Percentiles rank a stretch among this genome's conserved stretches.
phyloP scores from a whole-genome alignment of 2,113 vertebrate species.

The Alces alces region DNA sequence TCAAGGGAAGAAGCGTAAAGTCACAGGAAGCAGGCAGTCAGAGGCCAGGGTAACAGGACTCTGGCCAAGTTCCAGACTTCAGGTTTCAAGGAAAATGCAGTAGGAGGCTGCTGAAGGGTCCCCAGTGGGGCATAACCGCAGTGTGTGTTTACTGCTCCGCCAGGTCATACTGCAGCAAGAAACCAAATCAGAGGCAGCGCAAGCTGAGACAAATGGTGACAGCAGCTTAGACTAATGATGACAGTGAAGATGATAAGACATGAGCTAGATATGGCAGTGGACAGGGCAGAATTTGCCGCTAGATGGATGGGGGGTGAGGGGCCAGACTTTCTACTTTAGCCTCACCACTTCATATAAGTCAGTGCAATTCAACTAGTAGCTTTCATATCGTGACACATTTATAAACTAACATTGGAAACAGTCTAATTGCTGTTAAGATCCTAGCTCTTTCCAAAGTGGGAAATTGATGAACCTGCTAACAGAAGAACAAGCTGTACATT shows the following conservation, averaged over 20 bases:
- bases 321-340: neutral
- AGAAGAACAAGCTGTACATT: neutral
- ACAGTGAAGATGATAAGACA: neutral
- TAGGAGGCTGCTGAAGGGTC: neutral
- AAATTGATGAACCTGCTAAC: neutral
- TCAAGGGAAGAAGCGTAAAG: neutral
- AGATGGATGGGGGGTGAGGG: neutral
- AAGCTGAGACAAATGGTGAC: neutral
- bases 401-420: neutral
- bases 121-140: neutral
- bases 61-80: neutral
- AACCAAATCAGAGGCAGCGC: neutral
- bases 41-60: neutral
- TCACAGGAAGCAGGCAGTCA: neutral
- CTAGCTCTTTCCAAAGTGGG: neutral
- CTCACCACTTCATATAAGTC: neutral
- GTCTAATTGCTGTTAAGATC: neutral
- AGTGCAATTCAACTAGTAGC: neutral
- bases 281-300: neutral
- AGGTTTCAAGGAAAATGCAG: neutral
- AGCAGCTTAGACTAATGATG: accelerated
- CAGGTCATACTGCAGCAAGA: neutral
- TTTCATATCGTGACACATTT: neutral
- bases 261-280: neutral
- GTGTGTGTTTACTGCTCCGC: neutral